Evolutionary conservation across 2,113 vertebrate species (phyloP).

Genomic region (Athene cunicularia): DNA sequence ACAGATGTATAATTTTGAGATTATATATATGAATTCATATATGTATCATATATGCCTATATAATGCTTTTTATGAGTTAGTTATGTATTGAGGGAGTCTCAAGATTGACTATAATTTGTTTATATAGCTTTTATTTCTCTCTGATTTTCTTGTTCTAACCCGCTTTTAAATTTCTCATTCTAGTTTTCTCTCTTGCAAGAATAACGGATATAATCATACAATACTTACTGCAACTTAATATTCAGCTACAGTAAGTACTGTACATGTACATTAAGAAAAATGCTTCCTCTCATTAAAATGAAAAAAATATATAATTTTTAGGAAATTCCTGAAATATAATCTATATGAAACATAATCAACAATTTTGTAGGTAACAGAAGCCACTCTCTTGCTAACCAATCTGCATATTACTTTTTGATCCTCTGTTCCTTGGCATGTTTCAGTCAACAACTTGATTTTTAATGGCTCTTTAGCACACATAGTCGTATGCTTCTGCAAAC

Average conservation of each 20-base stretch:
- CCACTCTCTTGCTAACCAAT: neutral
- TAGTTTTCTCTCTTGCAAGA: neutral
- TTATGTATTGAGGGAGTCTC: neutral
- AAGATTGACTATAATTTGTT: constrained; percentile 25
- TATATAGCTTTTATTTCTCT: neutral
- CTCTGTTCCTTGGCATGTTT: neutral
- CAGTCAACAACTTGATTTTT: neutral
- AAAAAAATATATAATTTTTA: neutral
- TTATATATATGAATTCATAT: neutral
- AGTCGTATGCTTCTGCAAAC: neutral
- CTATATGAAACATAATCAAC: neutral
- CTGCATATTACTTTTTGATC: neutral
- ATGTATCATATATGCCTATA: neutral
- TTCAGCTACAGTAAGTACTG: neutral
- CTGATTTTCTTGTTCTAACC: neutral
- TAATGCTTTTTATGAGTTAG: constrained; percentile 2
- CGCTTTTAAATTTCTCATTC: neutral
- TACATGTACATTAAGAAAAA: neutral
- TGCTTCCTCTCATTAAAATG: neutral
- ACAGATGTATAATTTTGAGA: neutral
- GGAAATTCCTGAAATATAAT: neutral
- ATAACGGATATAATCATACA: neutral
- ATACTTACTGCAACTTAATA: neutral
- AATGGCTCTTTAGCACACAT: neutral
- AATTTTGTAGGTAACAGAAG: neutral